Evolutionary conservation across 35 echinoderm and acorn worm genomes (phyloP), one percentile per base, ranked within the genome.

Genomic region (Chiridota heheva): DNA sequence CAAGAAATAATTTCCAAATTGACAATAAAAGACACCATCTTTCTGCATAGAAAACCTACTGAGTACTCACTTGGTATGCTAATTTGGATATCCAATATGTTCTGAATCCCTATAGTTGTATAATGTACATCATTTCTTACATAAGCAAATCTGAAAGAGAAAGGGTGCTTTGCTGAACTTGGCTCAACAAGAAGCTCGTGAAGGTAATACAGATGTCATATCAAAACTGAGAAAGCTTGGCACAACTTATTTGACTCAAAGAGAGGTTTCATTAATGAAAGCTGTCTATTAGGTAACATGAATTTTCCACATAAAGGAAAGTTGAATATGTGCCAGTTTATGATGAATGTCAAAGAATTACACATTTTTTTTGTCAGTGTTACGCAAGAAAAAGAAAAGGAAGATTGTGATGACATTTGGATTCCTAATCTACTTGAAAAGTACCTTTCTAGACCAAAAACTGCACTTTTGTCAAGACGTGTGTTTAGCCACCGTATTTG

Each of bases 61-160:
- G 82, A 86, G 20, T 18, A 29, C 33, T 79, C 77, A 57, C 58
- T 40, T 86, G 88, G 88, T 64, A 90, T 90, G 88, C 88, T 1
- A 86, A 90, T 38, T 67, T 77, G 42, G 88, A 90, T 58, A 85
- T 90, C 6, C 88, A 90, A 31, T 85, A 57, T 76, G 61, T 86
- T 3, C 69, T 63, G 18, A 77, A 87, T 73, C 22, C 68, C 1
- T 92, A 87, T 60, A 67, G 61, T 10, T 82, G 76, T 58, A 56
- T 87, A 29, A 71, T 30, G 49, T 87, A 93, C 29, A 76, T 93
- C 60, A 69, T 78, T 6, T 88, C 85, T 0, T 93, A 93, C n/a
- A 93, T 93, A 33, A 31, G 37, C n/a, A 92, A 92, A 31, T 29
- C 90, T 76, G 90, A 88, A 43, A 25, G 77, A 67, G 90, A 81